Conservation (phyloP, 2,888 invertebrate species). For the Linnaemya vulpina region DNA sequence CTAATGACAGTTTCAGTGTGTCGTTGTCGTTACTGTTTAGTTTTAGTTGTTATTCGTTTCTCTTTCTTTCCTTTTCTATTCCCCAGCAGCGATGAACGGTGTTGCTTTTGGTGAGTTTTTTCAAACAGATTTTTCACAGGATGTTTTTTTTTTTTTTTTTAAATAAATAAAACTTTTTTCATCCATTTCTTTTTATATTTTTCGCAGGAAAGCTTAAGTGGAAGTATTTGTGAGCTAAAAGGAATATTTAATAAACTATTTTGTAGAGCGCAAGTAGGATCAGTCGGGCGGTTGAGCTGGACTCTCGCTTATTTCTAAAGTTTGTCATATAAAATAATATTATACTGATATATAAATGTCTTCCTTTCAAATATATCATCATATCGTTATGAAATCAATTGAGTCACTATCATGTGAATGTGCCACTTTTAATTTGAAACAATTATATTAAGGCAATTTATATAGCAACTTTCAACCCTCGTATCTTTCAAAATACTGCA, state of each 20-base stretch:
- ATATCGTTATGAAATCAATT: too few relatives aligned
- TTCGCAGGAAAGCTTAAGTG: not conserved
- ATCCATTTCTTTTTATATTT: slow-evolving; percentile 25
- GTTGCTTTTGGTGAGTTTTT: slow-evolving; percentile 27
- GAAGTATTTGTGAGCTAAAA: not conserved
- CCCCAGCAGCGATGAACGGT: slow-evolving; percentile 26
- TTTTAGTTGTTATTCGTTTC: slow-evolving; percentile 3
- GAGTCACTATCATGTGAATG: too few relatives aligned
- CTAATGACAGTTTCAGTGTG: slow-evolving; percentile 63
- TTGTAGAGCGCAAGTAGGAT: too few relatives aligned
- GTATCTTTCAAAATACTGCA: too few relatives aligned
- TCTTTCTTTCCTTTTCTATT: not conserved
- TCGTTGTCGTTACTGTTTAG: slow-evolving; percentile 33
- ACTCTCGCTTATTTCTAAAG: too few relatives aligned
- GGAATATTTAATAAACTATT: not conserved
- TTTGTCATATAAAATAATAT: too few relatives aligned
- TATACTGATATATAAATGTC: too few relatives aligned
- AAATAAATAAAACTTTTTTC: not conserved
- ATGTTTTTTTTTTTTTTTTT: not conserved
- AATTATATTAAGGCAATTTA: too few relatives aligned
- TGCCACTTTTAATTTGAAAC: too few relatives aligned
- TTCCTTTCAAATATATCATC: too few relatives aligned
- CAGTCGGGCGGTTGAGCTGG: too few relatives aligned
- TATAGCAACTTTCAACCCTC: too few relatives aligned
- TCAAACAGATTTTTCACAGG: slow-evolving; percentile 5